A percentile compares a stretch with the other conserved stretches of the same genome.
Conservation (phyloP, 1,140 invertebrate species). For the Lepidurus couesii region DNA sequence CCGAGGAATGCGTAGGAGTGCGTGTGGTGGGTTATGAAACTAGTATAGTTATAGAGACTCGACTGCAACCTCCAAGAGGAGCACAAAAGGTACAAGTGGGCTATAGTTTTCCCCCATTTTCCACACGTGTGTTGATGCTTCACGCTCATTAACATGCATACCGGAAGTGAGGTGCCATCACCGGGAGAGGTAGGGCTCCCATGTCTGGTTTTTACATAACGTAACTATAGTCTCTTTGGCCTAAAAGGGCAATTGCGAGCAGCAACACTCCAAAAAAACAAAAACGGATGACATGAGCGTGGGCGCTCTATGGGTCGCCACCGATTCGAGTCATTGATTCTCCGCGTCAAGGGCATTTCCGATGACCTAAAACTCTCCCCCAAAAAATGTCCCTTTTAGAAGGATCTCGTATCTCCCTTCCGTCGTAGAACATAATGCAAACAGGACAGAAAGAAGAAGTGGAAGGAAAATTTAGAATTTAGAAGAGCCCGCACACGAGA, state of each 20-base stretch:
- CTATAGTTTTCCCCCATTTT: not conserved
- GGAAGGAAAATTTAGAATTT: too few species aligned
- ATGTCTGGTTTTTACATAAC: not conserved
- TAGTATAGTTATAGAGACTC: not conserved
- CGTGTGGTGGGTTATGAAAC: not conserved
- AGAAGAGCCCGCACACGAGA: too few species aligned
- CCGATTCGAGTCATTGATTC: slow-evolving; percentile 21
- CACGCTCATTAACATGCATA: slow-evolving; percentile 10
- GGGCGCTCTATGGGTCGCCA: not conserved
- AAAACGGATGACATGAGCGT: not conserved
- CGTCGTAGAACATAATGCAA: too few species aligned
- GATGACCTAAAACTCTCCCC: slow-evolving; percentile 1
- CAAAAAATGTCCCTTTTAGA: not conserved
- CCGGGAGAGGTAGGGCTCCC: slow-evolving; percentile 2
- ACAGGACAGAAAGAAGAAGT: too few species aligned
- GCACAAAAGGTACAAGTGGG: not conserved
- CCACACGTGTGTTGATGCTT: slow-evolving; percentile 4
- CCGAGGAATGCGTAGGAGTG: slow-evolving; percentile 4
- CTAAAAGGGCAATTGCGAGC: not conserved
- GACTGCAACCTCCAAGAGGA: not conserved
- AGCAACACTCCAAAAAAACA: not conserved
- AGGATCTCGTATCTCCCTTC: not conserved
- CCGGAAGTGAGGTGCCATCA: slow-evolving; percentile 13
- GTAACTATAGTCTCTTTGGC: not conserved
- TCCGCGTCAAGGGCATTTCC: not conserved